Percentiles rank a stretch among this genome's conserved stretches.
These are phyloP conservation scores for Elephantulus edwardii DNA, from an alignment of 2,113 vertebrate genomes.

Conservation along the genomic window DNA sequence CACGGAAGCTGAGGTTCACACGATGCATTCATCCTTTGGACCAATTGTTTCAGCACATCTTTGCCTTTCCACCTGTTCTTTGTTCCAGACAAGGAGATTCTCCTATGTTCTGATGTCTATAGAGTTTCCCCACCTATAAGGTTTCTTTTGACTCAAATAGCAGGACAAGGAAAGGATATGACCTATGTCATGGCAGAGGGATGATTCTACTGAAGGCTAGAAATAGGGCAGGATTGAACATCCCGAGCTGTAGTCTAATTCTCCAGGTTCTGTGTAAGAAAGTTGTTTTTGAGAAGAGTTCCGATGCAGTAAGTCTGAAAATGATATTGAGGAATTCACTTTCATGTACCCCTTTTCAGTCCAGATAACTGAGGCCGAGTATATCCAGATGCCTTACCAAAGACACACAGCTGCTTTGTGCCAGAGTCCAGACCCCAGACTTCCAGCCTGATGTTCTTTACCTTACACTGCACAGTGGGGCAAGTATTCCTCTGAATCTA, in stretches of 20 bases:
- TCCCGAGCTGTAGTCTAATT: neutral
- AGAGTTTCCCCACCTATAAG: neutral
- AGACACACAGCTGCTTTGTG: neutral
- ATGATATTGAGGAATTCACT: neutral
- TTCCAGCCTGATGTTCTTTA: neutral
- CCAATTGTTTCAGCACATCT: too few species aligned
- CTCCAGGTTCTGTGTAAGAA: neutral
- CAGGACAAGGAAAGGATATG: neutral
- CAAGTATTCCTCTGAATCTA: constrained; percentile 1
- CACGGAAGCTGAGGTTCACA: too few species aligned
- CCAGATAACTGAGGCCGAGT: neutral
- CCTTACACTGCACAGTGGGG: neutral
- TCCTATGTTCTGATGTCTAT: neutral
- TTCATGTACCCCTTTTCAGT: neutral
- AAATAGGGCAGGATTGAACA: neutral
- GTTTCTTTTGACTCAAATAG: neutral
- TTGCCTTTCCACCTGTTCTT: too few species aligned
- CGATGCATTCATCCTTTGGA: too few species aligned
- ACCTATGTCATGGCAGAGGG: neutral
- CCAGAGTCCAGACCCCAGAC: neutral
- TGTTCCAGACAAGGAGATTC: too few species aligned
- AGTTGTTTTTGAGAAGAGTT: neutral
- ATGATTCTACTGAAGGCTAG: neutral
- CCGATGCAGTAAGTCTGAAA: neutral
- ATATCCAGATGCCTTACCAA: neutral